Conservation (phyloP, 2,113 vertebrate species). For the Saiga tatarica region DNA sequence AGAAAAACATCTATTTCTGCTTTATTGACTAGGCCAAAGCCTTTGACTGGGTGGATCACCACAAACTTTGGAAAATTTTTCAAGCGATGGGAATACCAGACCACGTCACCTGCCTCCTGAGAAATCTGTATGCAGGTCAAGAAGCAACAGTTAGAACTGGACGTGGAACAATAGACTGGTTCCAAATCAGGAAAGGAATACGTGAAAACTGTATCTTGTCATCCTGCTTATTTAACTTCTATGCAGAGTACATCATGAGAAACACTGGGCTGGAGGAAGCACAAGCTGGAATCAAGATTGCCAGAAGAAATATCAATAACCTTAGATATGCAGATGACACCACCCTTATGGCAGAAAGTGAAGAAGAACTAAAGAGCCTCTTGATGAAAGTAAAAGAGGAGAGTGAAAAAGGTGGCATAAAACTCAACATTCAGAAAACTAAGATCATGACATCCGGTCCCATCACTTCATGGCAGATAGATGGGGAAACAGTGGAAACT, state of each 20-base stretch:
- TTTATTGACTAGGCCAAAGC: not conserved
- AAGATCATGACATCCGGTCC: not conserved
- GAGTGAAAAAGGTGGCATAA: not conserved
- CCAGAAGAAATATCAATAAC: not conserved
- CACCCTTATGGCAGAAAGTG: not conserved
- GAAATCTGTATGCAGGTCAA: not conserved
- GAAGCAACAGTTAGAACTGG: not conserved
- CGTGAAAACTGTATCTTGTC: not conserved
- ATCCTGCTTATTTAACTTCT: not conserved
- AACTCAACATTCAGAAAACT: not conserved
- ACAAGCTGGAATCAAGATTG: not conserved
- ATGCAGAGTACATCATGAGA: not conserved
- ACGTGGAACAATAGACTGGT: not conserved
- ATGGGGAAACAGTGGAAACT: not conserved
- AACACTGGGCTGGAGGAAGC: not conserved
- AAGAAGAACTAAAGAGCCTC: not conserved
- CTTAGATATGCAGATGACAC: not conserved
- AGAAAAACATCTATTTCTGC: not conserved
- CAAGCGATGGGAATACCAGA: not conserved
- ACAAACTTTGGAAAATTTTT: not conserved
- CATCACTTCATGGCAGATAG: not conserved
- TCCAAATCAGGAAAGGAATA: not conserved
- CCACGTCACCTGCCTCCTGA: not conserved
- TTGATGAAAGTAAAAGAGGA: not conserved
- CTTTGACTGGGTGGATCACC: not conserved